Base-by-base conservation (phyloP, 2,113 vertebrate genomes). In the Rhinopomastus cyanomelas region DNA sequence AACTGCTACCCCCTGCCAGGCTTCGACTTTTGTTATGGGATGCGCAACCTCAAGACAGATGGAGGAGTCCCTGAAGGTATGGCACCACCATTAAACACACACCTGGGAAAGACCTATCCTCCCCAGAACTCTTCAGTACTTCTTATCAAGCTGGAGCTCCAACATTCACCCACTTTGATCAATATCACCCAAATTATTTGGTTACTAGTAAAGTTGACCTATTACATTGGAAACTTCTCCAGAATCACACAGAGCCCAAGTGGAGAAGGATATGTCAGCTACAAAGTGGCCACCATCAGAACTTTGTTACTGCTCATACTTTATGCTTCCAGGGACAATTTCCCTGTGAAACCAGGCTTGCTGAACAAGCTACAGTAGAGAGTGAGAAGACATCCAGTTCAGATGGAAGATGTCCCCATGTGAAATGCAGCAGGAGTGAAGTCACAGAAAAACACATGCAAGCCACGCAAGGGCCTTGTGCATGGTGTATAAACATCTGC, bases 11-110 rank as follows among this genome's bases (percentile, higher is more conserved):
- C 93, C 51, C 94, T 97, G 78, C 98, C 98, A 14, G 98, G 98
- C 27, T 49, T 94, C 8, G 85, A 97, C 59, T 98, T 98, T 92
- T 95, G 97, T 20, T 98, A 98, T 0, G 98, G 98, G 21, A 88
- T 96, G 32, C 95, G 95, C 36, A 46, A 80, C 18, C 94, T 56
- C 5, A 67, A 95, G 18, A 89, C 84, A 25, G 98, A 98, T 13
- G 98, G 98, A 92, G 98, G 98, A 46, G 98, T 98, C 7, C 60
- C 97, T 16, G 97, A 97, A 97, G 98, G 98, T 98, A 96, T 67
- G 96, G 16, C 78, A 81, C 3, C 21, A 16, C 32, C 57, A 17
- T 77, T 57, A 21, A 85, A 65, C 19, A 55, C 0, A 72, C 55
- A 36, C 9, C 21, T 73, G 53, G 44, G 59, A 26, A 3, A 0